phyloP scores from a whole-genome alignment of 2,888 invertebrate genomes.

The Caenorhabditis auriculariae region DNA sequence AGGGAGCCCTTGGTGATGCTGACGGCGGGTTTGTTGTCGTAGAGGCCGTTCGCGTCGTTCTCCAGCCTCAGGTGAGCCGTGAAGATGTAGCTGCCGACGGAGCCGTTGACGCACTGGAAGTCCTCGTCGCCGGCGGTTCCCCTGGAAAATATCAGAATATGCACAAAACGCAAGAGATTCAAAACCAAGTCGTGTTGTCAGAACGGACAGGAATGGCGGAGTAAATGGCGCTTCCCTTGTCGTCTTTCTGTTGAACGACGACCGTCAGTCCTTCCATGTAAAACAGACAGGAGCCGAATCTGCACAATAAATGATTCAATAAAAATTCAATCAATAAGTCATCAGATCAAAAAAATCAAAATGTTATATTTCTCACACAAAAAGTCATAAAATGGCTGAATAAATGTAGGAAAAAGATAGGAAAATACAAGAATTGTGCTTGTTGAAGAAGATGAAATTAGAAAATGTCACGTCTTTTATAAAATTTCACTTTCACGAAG shows the following conservation, averaged over 20 bases:
- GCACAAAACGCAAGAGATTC: neutral
- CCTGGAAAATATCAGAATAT: neutral
- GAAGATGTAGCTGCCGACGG: conserved; percentile 31
- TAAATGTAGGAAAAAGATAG: neutral
- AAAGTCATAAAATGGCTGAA: too few relatives aligned
- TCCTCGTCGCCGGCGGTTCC: conserved; percentile 4
- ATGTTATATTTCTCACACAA: too few relatives aligned
- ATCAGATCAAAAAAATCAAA: too few relatives aligned
- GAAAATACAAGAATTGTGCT: conserved; percentile 2
- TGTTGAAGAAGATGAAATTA: too few relatives aligned
- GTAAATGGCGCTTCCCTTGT: conserved; percentile 8
- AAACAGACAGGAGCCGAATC: conserved; percentile 30
- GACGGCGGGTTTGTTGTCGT: conserved; percentile 8
- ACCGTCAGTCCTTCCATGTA: conserved; percentile 46
- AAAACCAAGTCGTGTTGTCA: conserved; percentile 12
- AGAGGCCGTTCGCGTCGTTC: conserved; percentile 8
- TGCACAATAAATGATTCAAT: neutral
- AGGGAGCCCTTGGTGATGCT: conserved; percentile 8
- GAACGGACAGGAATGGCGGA: conserved; percentile 11
- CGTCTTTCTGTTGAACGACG: conserved; percentile 19
- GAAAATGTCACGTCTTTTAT: too few relatives aligned
- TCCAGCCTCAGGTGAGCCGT: conserved; percentile 7
- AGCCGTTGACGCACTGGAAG: conserved; percentile 11
- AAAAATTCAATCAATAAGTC: neutral
- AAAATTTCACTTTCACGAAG: too few relatives aligned